These are phyloP conservation scores for Aethes cnicana DNA, from an alignment of 2,888 invertebrate species.

Conservation along the genomic window DNA sequence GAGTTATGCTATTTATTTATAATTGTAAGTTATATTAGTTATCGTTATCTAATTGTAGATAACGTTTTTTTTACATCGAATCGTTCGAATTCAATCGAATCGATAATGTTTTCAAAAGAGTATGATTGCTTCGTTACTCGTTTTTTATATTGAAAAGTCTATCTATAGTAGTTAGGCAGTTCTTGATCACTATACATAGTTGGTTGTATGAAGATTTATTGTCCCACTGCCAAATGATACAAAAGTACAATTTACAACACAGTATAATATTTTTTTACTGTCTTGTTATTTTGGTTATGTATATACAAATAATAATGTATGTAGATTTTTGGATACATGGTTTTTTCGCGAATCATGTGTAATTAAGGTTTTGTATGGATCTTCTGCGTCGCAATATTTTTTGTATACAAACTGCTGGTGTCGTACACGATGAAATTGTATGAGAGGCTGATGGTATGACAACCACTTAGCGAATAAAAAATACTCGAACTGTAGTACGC, in stretches of 20 bases:
- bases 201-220: conserved; percentile 45
- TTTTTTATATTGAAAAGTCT: conserved; percentile 55
- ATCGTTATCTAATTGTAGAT: conserved; percentile 44
- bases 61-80: conserved; percentile 46
- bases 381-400: conserved; percentile 7
- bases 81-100: conserved; percentile 39
- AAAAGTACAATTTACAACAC: conserved; percentile 67
- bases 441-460: neutral
- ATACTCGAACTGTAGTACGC: conserved; percentile 32
- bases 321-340: conserved; percentile 43
- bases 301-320: conserved; percentile 40
- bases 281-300: conserved; percentile 40
- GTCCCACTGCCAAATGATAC: conserved; percentile 72
- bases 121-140: conserved; percentile 40
- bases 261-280: conserved; percentile 40
- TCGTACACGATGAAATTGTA: conserved; percentile 4
- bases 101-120: conserved; percentile 39
- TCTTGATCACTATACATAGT: conserved; percentile 41
- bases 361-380: conserved; percentile 9
- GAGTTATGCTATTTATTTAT: conserved; percentile 64
- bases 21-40: conserved; percentile 54
- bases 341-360: conserved; percentile 16
- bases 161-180: conserved; percentile 48
- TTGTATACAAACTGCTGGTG: conserved; percentile 19
- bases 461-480: conserved; percentile 25